A percentile compares a stretch with the other conserved stretches of the same genome.
These are phyloP conservation scores for Phortica variegata DNA, from an alignment of 1,140 invertebrate genomes.

Conservation along the genomic window DNA sequence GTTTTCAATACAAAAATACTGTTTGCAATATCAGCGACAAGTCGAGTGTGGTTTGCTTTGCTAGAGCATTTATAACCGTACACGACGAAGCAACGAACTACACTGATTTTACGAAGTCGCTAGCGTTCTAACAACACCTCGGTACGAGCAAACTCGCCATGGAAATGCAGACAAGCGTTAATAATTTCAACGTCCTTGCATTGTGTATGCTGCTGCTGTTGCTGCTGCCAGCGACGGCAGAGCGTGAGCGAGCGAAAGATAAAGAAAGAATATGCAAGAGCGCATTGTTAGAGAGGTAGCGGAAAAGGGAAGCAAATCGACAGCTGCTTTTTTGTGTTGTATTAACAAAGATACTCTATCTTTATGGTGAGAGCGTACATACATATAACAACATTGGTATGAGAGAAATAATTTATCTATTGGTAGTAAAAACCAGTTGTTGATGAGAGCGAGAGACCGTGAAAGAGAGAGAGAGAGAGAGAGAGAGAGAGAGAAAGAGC, in stretches of 20 bases:
- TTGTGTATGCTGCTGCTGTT: slow-evolving; percentile 61
- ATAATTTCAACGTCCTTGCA: slow-evolving; percentile 58
- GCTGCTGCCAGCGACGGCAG: too few species aligned
- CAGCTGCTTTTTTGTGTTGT: too few species aligned
- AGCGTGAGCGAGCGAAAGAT: slow-evolving; percentile 58
- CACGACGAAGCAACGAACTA: slow-evolving; percentile 56
- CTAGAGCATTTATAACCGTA: slow-evolving; percentile 38
- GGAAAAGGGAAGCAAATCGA: slow-evolving; percentile 3
- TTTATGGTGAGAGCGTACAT: background rate
- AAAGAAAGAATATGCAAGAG: slow-evolving; percentile 1
- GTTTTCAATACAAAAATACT: too few species aligned
- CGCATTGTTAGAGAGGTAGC: slow-evolving; percentile 3
- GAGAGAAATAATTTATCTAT: too few species aligned
- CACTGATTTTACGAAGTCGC: slow-evolving; percentile 40
- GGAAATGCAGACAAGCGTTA: slow-evolving; percentile 29
- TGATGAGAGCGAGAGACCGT: background rate
- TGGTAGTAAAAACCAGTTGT: slow-evolving; percentile 14
- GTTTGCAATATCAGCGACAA: slow-evolving; percentile 17
- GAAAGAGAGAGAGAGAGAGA: too few species aligned
- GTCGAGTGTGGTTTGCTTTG: slow-evolving; percentile 14
- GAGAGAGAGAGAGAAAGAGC: slow-evolving; percentile 1
- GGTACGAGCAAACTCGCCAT: slow-evolving; percentile 21
- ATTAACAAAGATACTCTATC: too few species aligned
- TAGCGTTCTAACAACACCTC: slow-evolving; percentile 44
- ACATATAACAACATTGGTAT: slow-evolving; percentile 24